phyloP scores from a whole-genome alignment of 1,140 invertebrate genomes.

The Harlomillsia oculata region DNA sequence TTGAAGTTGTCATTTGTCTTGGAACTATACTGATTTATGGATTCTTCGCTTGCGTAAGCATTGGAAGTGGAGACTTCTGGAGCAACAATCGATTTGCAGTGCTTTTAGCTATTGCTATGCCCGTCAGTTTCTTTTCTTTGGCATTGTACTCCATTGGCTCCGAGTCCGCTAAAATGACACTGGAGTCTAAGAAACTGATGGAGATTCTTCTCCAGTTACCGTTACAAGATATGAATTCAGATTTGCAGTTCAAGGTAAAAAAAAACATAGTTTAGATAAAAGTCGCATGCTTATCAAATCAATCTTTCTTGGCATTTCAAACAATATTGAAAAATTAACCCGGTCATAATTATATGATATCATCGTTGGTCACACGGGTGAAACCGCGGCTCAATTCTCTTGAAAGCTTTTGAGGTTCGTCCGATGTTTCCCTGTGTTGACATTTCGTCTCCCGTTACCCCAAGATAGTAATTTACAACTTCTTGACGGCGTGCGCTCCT shows the following conservation, averaged over 20 bases:
- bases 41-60: conserved; percentile 1
- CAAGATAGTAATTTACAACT: too few species aligned
- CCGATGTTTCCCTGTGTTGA: too few species aligned
- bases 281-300: too few species aligned
- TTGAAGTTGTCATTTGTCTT: conserved; percentile 1
- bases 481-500: too few species aligned
- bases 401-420: too few species aligned
- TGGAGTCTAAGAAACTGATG: background rate
- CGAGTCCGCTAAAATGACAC: background rate
- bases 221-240: background rate
- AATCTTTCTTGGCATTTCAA: background rate
- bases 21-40: background rate
- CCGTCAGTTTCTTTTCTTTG: background rate
- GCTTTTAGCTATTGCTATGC: background rate
- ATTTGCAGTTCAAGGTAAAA: too few species aligned
- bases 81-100: background rate
- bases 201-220: background rate
- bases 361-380: too few species aligned
- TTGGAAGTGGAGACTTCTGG: background rate
- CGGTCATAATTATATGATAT: too few species aligned
- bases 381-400: too few species aligned
- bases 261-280: too few species aligned
- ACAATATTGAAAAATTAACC: too few species aligned
- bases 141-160: background rate
- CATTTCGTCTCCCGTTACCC: too few species aligned